Evolutionary conservation across 2,113 vertebrate genomes (phyloP), one percentile per base, ranked within the genome.

Genomic region (Cariama cristata): DNA sequence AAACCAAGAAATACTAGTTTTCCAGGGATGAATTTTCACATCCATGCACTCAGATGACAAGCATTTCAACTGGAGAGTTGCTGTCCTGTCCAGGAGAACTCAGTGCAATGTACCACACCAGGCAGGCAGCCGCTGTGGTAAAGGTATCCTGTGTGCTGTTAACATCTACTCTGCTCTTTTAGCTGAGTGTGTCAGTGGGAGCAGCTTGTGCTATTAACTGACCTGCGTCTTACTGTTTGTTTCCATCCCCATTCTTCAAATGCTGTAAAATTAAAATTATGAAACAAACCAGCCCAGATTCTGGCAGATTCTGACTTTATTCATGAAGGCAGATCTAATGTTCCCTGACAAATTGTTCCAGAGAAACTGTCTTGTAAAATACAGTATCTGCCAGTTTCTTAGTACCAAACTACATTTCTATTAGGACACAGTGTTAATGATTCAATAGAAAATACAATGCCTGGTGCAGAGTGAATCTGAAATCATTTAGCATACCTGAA

Each of bases 401-500:
- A 10, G 72, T 33, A 59, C 35, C 32, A 62, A 84, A 62, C 71
- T 77, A 50, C 67, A 35, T 79, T 95, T 92, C 86, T 83, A 58
- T 66, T 83, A 69, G 88, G 86, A 79, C 81, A 62, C 9, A 56
- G 80, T 49, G 94, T 96, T 96, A 95, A 95, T 66, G 89, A 94
- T 81, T 95, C 94, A 86, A 64, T 59, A 86, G 83, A 93, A 97
- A 97, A 93, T 56, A 97, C 84, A 91, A 63, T 63, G 97, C 90
- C 69, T 79, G 62, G 69, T 50, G 77, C 88, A 68, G 92, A 88
- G 38, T 44, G 93, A 94, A 94, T 95, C 52, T 93, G 93, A 95
- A 98, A 96, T 90, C 58, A 93, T 56, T 97, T 88, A 95, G 96
- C 76, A 45, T 27, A 64, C 79, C 94, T 94, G 97, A 97, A 94